Conservation (phyloP, 2,113 vertebrate genomes). For the Datnioides undecimradiatus region DNA sequence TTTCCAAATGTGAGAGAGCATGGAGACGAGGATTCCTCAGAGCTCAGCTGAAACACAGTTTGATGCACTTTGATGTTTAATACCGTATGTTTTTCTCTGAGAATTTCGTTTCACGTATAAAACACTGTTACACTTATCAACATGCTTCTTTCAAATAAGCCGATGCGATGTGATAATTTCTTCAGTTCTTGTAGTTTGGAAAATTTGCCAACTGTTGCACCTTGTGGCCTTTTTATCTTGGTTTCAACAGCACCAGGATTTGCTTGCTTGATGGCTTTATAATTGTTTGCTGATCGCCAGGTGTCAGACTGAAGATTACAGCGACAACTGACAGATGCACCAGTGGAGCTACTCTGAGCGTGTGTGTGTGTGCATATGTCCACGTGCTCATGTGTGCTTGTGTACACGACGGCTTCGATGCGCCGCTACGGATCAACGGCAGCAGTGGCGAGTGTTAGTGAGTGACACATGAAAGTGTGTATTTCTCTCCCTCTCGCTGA, state of each 20-base stretch:
- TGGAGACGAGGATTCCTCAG: slow-evolving; percentile 14
- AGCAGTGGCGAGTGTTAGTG: not conserved
- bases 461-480: slow-evolving; percentile 64
- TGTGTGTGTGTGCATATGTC: not conserved
- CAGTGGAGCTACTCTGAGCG: not conserved
- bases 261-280: slow-evolving; percentile 52
- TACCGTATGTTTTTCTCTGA: slow-evolving; percentile 15
- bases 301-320: slow-evolving; percentile 53
- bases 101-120: not conserved
- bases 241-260: slow-evolving; percentile 49
- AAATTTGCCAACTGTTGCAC: slow-evolving; percentile 8
- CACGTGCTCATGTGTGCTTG: slow-evolving; percentile 7
- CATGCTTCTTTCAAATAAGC: not conserved
- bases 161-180: not conserved
- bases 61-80: slow-evolving; percentile 41
- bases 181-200: not conserved
- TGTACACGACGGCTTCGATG: not conserved
- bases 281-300: slow-evolving; percentile 70
- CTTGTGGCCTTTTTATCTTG: not conserved
- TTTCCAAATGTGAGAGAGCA: slow-evolving; percentile 70
- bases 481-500: slow-evolving; percentile 25
- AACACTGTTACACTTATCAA: not conserved
- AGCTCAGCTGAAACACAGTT: slow-evolving; percentile 18
- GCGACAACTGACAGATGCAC: slow-evolving; percentile 45
- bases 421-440: not conserved